A percentile compares a stretch with the other conserved stretches of the same genome.
phyloP scores from a whole-genome alignment of 2,113 vertebrate species.

The Pongo pygmaeus region DNA sequence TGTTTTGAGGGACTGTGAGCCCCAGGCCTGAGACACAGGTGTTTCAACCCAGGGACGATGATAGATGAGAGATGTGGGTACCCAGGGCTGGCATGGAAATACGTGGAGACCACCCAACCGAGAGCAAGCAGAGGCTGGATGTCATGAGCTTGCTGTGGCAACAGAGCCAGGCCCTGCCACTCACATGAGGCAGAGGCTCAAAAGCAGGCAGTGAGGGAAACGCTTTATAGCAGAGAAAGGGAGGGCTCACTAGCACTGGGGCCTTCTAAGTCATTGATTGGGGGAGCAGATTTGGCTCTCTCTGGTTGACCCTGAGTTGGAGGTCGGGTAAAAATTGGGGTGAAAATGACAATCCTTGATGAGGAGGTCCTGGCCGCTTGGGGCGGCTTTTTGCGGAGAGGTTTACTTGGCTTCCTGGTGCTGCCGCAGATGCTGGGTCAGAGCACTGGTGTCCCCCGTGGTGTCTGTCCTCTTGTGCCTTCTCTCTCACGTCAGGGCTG shows the following conservation, averaged over 20 bases:
- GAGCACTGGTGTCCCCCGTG: background rate
- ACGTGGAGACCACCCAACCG: background rate
- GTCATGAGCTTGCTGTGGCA: background rate
- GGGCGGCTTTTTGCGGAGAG: no score
- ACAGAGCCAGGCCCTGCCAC: accelerated
- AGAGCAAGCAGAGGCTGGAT: background rate
- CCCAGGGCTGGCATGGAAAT: background rate
- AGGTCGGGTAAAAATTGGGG: background rate
- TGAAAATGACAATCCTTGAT: background rate
- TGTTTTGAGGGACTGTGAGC: background rate
- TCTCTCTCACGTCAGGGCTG: background rate
- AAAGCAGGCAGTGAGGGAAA: background rate
- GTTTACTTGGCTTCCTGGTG: no score
- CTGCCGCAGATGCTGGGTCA: background rate
- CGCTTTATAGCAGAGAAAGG: background rate
- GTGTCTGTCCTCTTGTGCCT: background rate
- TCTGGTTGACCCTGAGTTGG: background rate
- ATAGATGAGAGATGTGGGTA: background rate
- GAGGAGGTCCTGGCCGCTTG: background rate
- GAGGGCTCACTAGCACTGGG: background rate
- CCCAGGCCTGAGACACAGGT: background rate
- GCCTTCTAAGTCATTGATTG: background rate
- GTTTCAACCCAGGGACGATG: background rate
- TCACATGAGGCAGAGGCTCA: background rate
- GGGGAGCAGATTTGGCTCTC: background rate